Percentiles rank a stretch among this genome's conserved stretches.
Evolutionary conservation across 2,888 invertebrate genomes (phyloP).

Genomic region (Torymus tubicola): DNA sequence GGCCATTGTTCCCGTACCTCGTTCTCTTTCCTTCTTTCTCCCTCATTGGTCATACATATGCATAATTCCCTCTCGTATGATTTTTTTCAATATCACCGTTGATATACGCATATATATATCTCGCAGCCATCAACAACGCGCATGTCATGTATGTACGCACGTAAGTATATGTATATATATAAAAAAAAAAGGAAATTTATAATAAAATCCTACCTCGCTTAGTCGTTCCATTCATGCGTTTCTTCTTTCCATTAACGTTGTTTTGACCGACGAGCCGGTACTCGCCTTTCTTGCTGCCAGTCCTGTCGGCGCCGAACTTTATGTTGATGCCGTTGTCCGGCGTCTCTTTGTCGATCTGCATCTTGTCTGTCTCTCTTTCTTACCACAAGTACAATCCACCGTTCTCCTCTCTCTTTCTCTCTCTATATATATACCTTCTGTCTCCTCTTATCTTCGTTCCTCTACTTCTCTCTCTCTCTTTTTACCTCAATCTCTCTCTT

Average conservation of each 20-base stretch:
- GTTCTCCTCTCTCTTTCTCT: not conserved
- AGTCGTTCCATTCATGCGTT: slow-evolving; percentile 65
- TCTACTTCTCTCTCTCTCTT: not conserved
- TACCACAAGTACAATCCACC: too few species aligned
- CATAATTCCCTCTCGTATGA: too few species aligned
- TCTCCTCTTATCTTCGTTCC: not conserved
- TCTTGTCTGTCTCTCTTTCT: slow-evolving; percentile 58
- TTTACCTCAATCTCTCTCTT: not conserved
- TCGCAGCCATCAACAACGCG: too few species aligned
- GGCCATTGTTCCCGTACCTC: too few species aligned
- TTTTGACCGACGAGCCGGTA: slow-evolving; percentile 66
- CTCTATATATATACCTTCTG: too few species aligned
- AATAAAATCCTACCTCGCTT: slow-evolving; percentile 60
- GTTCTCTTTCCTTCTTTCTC: too few species aligned
- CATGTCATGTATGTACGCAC: too few species aligned
- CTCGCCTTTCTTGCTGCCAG: slow-evolving; percentile 62
- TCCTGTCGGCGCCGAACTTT: slow-evolving; percentile 68
- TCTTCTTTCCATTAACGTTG: slow-evolving; percentile 51
- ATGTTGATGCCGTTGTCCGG: slow-evolving; percentile 73
- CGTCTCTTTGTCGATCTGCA: slow-evolving; percentile 68
- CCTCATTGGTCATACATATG: too few species aligned
- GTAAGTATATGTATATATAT: too few species aligned
- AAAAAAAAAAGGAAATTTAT: too few species aligned
- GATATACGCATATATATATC: too few species aligned
- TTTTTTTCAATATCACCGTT: too few species aligned